Conservation (phyloP, 1,140 invertebrate species). For the Diorhabda elongata region DNA sequence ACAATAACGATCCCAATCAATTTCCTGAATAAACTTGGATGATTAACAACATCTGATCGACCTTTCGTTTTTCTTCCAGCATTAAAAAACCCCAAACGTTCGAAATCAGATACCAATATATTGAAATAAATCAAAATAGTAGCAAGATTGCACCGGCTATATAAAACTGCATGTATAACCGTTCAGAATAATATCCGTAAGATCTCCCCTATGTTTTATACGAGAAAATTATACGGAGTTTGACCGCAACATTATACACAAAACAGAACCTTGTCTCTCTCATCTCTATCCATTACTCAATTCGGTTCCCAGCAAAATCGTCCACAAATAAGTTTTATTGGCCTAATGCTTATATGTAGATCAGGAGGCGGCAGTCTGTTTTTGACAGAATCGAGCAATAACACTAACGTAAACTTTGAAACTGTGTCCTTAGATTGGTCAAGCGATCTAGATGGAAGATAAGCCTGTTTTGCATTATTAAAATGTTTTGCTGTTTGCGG, state of each 20-base stretch:
- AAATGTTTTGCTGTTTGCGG: slow-evolving; percentile 21
- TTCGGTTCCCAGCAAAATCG: slow-evolving; percentile 23
- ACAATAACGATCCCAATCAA: background rate
- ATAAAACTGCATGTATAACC: slow-evolving; percentile 10
- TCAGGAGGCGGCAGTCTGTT: slow-evolving; percentile 27
- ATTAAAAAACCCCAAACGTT: slow-evolving; percentile 7
- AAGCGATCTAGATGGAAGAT: slow-evolving; percentile 36
- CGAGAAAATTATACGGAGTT: slow-evolving; percentile 33
- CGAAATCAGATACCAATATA: slow-evolving; percentile 14
- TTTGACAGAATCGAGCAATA: slow-evolving; percentile 37
- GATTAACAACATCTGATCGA: slow-evolving; percentile 10
- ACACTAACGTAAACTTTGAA: slow-evolving; percentile 39
- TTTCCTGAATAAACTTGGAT: background rate
- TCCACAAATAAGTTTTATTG: slow-evolving; percentile 35
- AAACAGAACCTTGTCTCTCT: slow-evolving; percentile 26
- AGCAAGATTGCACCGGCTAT: background rate
- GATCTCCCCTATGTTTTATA: slow-evolving; percentile 27
- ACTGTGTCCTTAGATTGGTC: slow-evolving; percentile 41
- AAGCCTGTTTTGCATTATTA: slow-evolving; percentile 31
- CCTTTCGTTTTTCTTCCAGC: slow-evolving; percentile 1
- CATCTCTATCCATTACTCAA: slow-evolving; percentile 31
- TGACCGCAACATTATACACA: slow-evolving; percentile 26
- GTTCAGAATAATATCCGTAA: slow-evolving; percentile 13
- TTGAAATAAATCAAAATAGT: slow-evolving; percentile 17
- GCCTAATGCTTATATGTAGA: slow-evolving; percentile 25